Evolutionary conservation across 1,140 invertebrate species (phyloP), one percentile per base, ranked within the genome.

Genomic region (Phenacoccus solenopsis): DNA sequence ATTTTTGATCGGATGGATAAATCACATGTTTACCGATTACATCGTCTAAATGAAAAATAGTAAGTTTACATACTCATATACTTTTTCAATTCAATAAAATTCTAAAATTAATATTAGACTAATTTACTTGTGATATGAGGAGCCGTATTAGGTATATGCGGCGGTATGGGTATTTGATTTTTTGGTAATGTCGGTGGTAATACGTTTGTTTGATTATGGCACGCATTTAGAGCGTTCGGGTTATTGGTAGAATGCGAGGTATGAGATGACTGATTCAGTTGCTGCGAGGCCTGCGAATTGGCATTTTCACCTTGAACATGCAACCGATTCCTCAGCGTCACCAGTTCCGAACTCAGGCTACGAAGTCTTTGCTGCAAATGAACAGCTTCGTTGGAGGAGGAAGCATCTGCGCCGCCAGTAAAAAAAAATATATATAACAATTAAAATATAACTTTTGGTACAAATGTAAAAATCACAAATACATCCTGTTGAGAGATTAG

Each of bases 351-450:
- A 80, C 90, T 92, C 72, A 95, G 83, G 79, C 89, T 93, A 73
- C 90, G 88, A 73, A 95, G 82, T 70, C 91, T 85, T 77, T 94
- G 90, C 81, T 95, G 91, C 74, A 94, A 82, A 77, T 94, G 91
- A 74, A 93, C 91, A 56, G 91, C 91, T 83, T 95, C 92, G 81
- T 93, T 93, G 74, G 91, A 93, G 49, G 90, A 93, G 72, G 90
- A 93, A 72, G 90, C 90, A 90, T 94, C 92, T 94, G 83, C 9
- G 84, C 13, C 5, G 30, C 13, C 13, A 13, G 30, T 32, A 32
- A 32, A n/a, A n/a, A n/a, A n/a, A n/a, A n/a, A n/a, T n/a, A n/a
- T n/a, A n/a, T n/a, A n/a, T n/a, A n/a, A n/a, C n/a, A n/a, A n/a
- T n/a, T n/a, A n/a, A n/a, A n/a, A n/a, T n/a, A n/a, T n/a, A n/a